Evolutionary conservation across 2,113 vertebrate genomes (phyloP).

Genomic region (Hiodon alosoides): DNA sequence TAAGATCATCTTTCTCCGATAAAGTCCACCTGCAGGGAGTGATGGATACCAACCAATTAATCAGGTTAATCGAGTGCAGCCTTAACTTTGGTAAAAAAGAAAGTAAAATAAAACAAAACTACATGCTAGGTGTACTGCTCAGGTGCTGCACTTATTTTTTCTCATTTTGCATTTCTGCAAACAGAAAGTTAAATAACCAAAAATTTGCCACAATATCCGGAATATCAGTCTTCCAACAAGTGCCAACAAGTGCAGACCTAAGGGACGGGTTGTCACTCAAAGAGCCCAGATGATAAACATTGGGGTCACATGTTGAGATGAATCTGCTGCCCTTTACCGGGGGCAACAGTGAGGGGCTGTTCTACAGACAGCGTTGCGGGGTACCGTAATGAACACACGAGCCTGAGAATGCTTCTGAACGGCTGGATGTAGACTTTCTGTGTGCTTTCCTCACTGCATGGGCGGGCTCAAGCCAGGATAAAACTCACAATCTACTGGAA

Average conservation of each 20-base stretch:
- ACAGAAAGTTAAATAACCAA: slow-evolving; percentile 54
- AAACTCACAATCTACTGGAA: slow-evolving; percentile 7
- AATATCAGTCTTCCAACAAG: slow-evolving; percentile 57
- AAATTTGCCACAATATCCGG: slow-evolving; percentile 63
- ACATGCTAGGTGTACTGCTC: slow-evolving; percentile 20
- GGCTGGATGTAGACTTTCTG: too few relatives aligned
- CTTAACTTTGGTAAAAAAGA: slow-evolving; percentile 79
- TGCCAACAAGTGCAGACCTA: slow-evolving; percentile 25
- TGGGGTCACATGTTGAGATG: too few relatives aligned
- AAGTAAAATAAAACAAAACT: slow-evolving; percentile 47
- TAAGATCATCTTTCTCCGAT: slow-evolving; percentile 27
- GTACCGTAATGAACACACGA: too few relatives aligned
- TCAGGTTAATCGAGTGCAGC: slow-evolving; percentile 76
- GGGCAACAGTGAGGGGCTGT: too few relatives aligned
- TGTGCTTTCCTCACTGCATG: slow-evolving; percentile 24
- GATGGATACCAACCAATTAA: slow-evolving; percentile 66
- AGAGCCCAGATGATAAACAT: too few relatives aligned
- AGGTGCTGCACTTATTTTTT: slow-evolving; percentile 90
- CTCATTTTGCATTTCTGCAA: slow-evolving; percentile 70
- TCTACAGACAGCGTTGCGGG: too few relatives aligned
- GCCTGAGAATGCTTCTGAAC: too few relatives aligned
- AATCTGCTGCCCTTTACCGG: too few relatives aligned
- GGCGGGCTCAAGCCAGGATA: slow-evolving; percentile 27
- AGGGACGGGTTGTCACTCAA: too few relatives aligned
- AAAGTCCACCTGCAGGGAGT: slow-evolving; percentile 25